These are phyloP conservation scores for Agrotis exclamationis DNA, from an alignment of 2,888 invertebrate genomes.

Conservation along the genomic window DNA sequence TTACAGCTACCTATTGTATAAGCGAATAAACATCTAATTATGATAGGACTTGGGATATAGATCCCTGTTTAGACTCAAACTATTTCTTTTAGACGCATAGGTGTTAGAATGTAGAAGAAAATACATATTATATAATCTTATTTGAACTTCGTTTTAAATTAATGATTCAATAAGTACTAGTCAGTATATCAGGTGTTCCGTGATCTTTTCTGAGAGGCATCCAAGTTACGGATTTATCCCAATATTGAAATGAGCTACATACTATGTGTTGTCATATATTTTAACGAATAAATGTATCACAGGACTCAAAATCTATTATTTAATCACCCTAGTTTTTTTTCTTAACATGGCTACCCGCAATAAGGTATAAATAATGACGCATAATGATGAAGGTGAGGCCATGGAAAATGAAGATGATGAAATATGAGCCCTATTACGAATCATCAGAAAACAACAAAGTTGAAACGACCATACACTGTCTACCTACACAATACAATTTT, in stretches of 20 bases:
- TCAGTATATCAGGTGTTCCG: slow-evolving; percentile 35
- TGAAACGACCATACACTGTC: too few relatives aligned
- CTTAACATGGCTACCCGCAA: not conserved
- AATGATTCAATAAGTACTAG: slow-evolving; percentile 48
- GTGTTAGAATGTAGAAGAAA: slow-evolving; percentile 38
- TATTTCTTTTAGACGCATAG: slow-evolving; percentile 31
- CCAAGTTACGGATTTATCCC: slow-evolving; percentile 27
- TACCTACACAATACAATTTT: not conserved
- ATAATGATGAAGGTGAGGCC: not conserved
- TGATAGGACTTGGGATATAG: slow-evolving; percentile 10
- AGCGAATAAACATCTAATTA: slow-evolving; percentile 15
- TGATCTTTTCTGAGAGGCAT: slow-evolving; percentile 19
- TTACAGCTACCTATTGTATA: slow-evolving; percentile 5
- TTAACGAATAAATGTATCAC: slow-evolving; percentile 50
- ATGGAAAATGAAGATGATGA: not conserved
- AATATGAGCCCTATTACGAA: not conserved
- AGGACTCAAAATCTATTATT: slow-evolving; percentile 47
- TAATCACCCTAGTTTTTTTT: slow-evolving; percentile 30
- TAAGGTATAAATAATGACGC: too few relatives aligned
- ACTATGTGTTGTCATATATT: slow-evolving; percentile 46
- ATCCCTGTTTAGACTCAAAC: slow-evolving; percentile 18
- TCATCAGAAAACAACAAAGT: not conserved
- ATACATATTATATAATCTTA: slow-evolving; percentile 38
- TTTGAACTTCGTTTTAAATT: slow-evolving; percentile 39
- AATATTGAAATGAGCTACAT: slow-evolving; percentile 24